Conservation (phyloP, 1,140 invertebrate species). For the Neocloeon triangulifer region DNA sequence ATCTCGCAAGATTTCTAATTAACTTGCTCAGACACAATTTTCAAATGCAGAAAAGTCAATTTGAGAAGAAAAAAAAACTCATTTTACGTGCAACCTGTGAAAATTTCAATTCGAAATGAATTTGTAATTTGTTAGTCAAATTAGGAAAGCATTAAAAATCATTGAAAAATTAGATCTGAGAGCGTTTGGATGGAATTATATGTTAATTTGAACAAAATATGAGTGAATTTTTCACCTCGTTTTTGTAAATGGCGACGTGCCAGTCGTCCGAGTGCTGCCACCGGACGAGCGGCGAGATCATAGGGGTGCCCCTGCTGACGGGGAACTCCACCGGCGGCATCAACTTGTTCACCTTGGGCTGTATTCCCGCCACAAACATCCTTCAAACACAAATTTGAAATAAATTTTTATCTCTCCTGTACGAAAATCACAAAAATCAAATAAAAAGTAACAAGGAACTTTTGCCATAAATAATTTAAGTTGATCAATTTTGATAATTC, state of each 20-base stretch:
- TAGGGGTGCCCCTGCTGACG: constrained; percentile 52
- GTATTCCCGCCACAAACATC: constrained; percentile 30
- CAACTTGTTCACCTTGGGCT: constrained; percentile 24
- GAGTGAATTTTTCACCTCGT: constrained; percentile 1
- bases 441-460: neutral
- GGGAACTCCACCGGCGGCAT: constrained; percentile 38
- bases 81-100: too few species aligned
- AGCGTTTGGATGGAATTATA: too few species aligned
- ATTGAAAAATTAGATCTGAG: too few species aligned
- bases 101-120: too few species aligned
- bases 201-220: constrained; percentile 11
- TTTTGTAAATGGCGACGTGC: constrained; percentile 14
- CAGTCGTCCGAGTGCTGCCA: constrained; percentile 76
- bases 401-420: neutral
- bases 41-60: too few species aligned
- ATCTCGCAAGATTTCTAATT: too few species aligned
- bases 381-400: constrained; percentile 10
- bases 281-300: constrained; percentile 48
- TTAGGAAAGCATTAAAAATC: too few species aligned
- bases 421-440: neutral
- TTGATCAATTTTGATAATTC: neutral
- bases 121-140: too few species aligned
- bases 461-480: neutral
- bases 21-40: too few species aligned
- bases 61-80: too few species aligned